Evolutionary conservation across 2,888 invertebrate species (phyloP).

Genomic region (Halocaridina rubra): DNA sequence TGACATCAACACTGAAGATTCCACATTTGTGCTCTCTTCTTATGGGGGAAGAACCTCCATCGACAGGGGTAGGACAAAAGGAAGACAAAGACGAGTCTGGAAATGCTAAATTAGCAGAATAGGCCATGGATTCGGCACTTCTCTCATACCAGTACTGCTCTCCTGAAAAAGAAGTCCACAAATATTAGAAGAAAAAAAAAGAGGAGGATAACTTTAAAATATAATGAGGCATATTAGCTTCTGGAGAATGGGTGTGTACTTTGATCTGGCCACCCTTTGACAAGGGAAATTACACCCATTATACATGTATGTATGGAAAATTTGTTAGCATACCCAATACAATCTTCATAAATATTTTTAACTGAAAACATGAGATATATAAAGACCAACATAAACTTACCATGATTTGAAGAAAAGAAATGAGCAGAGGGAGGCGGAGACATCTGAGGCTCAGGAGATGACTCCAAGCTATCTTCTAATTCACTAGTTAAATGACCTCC

Average conservation of each 20-base stretch:
- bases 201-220: no score
- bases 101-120: slow-evolving; percentile 61
- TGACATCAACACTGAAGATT: slow-evolving; percentile 62
- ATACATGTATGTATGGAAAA: no score
- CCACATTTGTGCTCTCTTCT: slow-evolving; percentile 55
- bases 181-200: no score
- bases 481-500: slow-evolving; percentile 34
- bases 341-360: no score
- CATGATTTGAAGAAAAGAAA: slow-evolving; percentile 31
- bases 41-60: slow-evolving; percentile 53
- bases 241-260: no score
- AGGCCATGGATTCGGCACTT: slow-evolving; percentile 63
- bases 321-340: no score
- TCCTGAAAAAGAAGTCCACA: slow-evolving; percentile 3
- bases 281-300: no score
- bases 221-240: no score
- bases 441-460: slow-evolving; percentile 52
- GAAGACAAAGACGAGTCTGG: slow-evolving; percentile 58
- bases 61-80: slow-evolving; percentile 56
- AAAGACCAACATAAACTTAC: slow-evolving; percentile 17
- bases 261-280: no score
- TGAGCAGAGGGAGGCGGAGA: slow-evolving; percentile 40
- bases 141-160: slow-evolving; percentile 60
- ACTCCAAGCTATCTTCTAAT: slow-evolving; percentile 46
- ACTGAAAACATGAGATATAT: no score